A percentile compares a stretch with the other conserved stretches of the same genome.
These are phyloP conservation scores for Hydroisotoma schaefferi DNA, from an alignment of 2,888 invertebrate genomes.

Conservation along the genomic window DNA sequence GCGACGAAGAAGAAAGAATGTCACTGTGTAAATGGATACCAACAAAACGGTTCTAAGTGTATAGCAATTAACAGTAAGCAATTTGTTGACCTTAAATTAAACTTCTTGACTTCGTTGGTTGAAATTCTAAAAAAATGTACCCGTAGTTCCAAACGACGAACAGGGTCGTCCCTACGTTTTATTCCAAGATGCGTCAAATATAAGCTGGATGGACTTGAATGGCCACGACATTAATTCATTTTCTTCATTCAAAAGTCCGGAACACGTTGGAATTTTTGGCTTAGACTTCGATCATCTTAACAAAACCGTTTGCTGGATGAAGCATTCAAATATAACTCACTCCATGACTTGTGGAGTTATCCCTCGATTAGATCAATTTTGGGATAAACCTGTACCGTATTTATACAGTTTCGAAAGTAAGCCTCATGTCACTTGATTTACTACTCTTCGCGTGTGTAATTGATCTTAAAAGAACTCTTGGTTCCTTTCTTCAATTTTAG, in stretches of 20 bases:
- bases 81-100: background rate
- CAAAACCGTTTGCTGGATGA: conserved; percentile 69
- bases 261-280: conserved; percentile 41
- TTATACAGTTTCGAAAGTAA: conserved; percentile 64
- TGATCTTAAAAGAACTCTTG: background rate
- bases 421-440: background rate
- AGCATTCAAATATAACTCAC: conserved; percentile 58
- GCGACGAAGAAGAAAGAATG: conserved; percentile 64
- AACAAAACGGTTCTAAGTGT: conserved; percentile 54
- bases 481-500: conserved; percentile 52
- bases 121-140: conserved; percentile 9
- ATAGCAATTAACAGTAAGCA: conserved; percentile 16
- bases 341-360: conserved; percentile 64
- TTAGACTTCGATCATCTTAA: conserved; percentile 67
- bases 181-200: conserved; percentile 64
- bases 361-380: conserved; percentile 61
- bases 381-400: conserved; percentile 60
- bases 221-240: conserved; percentile 52
- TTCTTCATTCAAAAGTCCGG: conserved; percentile 25
- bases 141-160: conserved; percentile 61
- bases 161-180: conserved; percentile 62
- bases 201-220: conserved; percentile 61
- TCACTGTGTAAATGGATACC: conserved; percentile 70
- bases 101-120: conserved; percentile 4
- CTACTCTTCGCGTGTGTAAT: background rate